Evolutionary conservation across 2,797 vertebrate genomes (phyloP).

Genomic region (Aselliscus stoliczkanus): DNA sequence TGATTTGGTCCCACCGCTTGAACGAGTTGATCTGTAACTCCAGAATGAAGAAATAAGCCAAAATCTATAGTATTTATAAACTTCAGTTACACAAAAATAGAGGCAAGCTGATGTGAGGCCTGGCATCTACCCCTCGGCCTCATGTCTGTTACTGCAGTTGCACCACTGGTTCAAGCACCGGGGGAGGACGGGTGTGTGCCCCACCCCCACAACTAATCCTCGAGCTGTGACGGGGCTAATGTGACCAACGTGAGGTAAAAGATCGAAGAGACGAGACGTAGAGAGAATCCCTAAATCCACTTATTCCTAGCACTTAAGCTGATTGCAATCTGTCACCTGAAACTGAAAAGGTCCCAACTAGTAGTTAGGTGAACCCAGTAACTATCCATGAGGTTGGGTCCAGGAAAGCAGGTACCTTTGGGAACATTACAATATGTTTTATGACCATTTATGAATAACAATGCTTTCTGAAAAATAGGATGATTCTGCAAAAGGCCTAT

Average conservation of each 20-base stretch:
- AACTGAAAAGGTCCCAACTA: not conserved
- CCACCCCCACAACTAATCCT: not conserved
- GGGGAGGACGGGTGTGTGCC: not conserved
- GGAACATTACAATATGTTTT: slow-evolving; percentile 3
- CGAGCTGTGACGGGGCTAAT: no score
- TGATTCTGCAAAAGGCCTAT: not conserved
- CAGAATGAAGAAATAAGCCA: not conserved
- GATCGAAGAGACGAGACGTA: not conserved
- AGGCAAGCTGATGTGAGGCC: not conserved
- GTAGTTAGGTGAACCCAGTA: not conserved
- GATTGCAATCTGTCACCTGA: not conserved
- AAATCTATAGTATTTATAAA: not conserved
- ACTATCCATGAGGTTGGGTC: not conserved
- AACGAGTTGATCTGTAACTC: not conserved
- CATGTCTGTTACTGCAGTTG: no score
- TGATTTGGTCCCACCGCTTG: not conserved
- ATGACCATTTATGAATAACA: slow-evolving; percentile 8
- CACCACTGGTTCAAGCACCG: not conserved
- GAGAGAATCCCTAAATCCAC: not conserved
- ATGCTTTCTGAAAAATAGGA: not conserved
- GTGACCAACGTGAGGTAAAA: not conserved
- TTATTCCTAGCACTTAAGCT: not conserved
- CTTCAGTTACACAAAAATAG: not conserved
- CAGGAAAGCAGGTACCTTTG: not conserved
- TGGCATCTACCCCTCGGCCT: not conserved